These are phyloP conservation scores for Sminthopsis crassicaudata DNA, from an alignment of 2,113 vertebrate genomes.

Conservation along the genomic window DNA sequence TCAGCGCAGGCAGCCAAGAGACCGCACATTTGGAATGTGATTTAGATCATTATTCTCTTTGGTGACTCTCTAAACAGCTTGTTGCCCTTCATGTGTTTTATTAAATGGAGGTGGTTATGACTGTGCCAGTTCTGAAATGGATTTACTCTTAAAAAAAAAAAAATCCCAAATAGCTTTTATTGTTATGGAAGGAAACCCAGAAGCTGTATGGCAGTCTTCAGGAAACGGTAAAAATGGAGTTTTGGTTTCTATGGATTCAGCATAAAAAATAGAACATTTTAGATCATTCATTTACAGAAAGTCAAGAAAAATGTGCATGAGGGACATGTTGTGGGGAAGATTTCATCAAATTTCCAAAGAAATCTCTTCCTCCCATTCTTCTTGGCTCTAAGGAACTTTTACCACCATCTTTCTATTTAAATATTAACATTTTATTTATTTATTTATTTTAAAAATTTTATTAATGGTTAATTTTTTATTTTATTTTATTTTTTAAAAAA, in stretches of 20 bases:
- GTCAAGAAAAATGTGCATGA: slow-evolving; percentile 4
- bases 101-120: slow-evolving; percentile 46
- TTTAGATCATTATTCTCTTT: slow-evolving; percentile 10
- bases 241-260: slow-evolving; percentile 22
- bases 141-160: slow-evolving; percentile 51
- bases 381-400: background rate
- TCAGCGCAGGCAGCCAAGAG: slow-evolving; percentile 28
- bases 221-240: slow-evolving; percentile 47
- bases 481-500: no score
- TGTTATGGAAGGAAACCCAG: slow-evolving; percentile 56
- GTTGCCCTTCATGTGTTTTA: slow-evolving; percentile 25
- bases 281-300: background rate
- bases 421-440: no score
- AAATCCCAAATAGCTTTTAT: slow-evolving; percentile 43
- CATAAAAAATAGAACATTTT: slow-evolving; percentile 45
- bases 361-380: background rate
- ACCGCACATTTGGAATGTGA: slow-evolving; percentile 28
- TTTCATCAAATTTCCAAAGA: slow-evolving; percentile 7
- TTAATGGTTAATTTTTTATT: no score
- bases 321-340: background rate
- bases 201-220: slow-evolving; percentile 42
- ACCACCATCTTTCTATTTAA: background rate
- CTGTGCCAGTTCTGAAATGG: slow-evolving; percentile 49
- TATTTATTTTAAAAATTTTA: no score
- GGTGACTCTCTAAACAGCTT: slow-evolving; percentile 49